Conservation (phyloP, 2,888 invertebrate genomes). For the Heterodera filipjevi region DNA sequence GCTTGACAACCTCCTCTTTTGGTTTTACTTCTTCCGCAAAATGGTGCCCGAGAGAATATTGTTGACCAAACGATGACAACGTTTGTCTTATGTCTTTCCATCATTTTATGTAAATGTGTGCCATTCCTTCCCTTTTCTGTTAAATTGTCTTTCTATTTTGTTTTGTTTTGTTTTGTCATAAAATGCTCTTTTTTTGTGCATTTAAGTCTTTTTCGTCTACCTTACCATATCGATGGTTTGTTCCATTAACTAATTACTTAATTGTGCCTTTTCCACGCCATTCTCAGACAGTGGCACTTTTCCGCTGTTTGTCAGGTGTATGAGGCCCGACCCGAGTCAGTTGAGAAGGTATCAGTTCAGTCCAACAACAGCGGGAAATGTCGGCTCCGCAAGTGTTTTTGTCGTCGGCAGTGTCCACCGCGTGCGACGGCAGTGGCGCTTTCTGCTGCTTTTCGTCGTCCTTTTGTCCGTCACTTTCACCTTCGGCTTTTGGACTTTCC, state of each 20-base stretch:
- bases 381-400: not conserved
- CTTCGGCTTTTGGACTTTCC: constrained; percentile 1
- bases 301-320: not conserved
- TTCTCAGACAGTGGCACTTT: no score
- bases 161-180: no score
- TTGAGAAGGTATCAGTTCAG: not conserved
- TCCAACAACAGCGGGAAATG: not conserved
- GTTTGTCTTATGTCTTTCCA: not conserved
- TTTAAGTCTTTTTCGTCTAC: no score
- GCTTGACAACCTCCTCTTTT: constrained; percentile 59
- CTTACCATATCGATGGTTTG: no score
- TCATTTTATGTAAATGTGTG: no score
- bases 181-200: no score
- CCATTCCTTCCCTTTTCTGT: no score
- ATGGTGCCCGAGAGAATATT: constrained; percentile 7
- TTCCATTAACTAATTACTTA: not conserved
- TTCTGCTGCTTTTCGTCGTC: not conserved
- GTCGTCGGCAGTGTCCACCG: not conserved
- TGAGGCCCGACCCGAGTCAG: constrained; percentile 8
- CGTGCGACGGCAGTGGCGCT: not conserved
- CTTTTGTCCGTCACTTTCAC: not conserved
- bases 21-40: constrained; percentile 56
- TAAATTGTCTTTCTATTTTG: no score
- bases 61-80: not conserved
- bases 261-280: not conserved